A percentile compares a stretch with the other conserved stretches of the same genome.
Evolutionary conservation across 2,888 invertebrate species (phyloP).

Genomic region (Perizoma affinitatum): DNA sequence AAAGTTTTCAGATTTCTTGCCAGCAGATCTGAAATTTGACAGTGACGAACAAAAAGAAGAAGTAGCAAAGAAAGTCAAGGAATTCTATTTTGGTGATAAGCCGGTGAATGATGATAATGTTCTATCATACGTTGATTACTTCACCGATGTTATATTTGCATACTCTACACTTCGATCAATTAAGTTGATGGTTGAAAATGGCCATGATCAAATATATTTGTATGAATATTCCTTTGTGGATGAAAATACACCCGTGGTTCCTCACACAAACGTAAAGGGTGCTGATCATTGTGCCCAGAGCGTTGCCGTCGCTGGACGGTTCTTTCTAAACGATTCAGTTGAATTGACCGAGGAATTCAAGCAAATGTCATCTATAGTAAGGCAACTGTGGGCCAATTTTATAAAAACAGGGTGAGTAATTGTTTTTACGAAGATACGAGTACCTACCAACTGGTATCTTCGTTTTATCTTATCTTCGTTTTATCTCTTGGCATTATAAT

Average conservation of each 20-base stretch:
- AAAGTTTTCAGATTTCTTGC: constrained; percentile 61
- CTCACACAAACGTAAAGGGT: constrained; percentile 44
- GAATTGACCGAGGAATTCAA: constrained; percentile 38
- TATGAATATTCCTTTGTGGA: constrained; percentile 52
- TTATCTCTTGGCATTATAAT: too few species aligned
- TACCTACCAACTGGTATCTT: too few species aligned
- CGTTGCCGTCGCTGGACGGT: constrained; percentile 42
- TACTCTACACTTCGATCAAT: constrained; percentile 43
- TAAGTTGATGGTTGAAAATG: constrained; percentile 43
- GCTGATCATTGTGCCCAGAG: constrained; percentile 50
- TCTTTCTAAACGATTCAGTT: background rate
- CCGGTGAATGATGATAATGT: constrained; percentile 41
- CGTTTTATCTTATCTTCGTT: too few species aligned
- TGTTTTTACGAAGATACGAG: background rate
- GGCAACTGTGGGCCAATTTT: constrained; percentile 55
- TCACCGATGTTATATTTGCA: constrained; percentile 48
- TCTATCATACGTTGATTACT: constrained; percentile 49
- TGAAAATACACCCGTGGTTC: constrained; percentile 34
- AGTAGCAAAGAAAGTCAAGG: constrained; percentile 47
- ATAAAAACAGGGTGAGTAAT: constrained; percentile 52
- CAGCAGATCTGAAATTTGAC: constrained; percentile 53
- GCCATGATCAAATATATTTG: constrained; percentile 47
- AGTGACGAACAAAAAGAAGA: constrained; percentile 44
- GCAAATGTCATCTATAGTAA: constrained; percentile 39
- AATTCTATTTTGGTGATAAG: constrained; percentile 51